Base-by-base conservation (phyloP, 2,888 invertebrate species). In the Thecophora atra region DNA sequence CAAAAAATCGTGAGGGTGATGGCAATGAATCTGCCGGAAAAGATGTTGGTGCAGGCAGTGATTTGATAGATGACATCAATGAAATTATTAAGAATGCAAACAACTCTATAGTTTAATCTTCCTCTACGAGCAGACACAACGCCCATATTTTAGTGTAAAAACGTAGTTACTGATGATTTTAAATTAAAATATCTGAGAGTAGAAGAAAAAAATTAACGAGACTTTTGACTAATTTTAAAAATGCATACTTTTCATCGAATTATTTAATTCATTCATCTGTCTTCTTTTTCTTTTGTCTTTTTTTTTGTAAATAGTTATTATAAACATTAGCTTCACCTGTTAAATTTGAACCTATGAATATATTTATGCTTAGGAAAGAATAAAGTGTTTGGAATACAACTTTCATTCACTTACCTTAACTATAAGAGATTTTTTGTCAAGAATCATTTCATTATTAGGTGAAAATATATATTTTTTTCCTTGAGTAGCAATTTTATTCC, bases 31-130 rank as follows among this genome's bases (percentile, higher is more conserved):
- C 56, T 17, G 24, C 15, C 2, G 51, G 37, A 21, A n/a, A 44
- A 2, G 54, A 65, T 13, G 62, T 26, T 26, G 63, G 19, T 19
- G 24, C n/a, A 37, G 28, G 15, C 13, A 70, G 37, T 17, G 66
- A 67, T 42, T 56, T 67, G 24, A 58, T 67, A 24, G 42, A 52
- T 62, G 71, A 71, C 42, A 66, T 72, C 62, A 67, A 66, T 3
- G 72, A 62, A 62, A 13, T 70, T 24, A 52, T 68, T 71, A 70
- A 70, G 15, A 68, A 21, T 42, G 72, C 37, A 24, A 71, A 28
- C 15, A 54, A 67, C 8, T 26, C 62, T 21, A 15, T 51, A n/a
- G 54, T 70, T 63, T 73, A 65, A 73, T 58, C 4, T 58, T 15
- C 11, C 15, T 13, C 58, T 11, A 13, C 11, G 37, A 37, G 11